phyloP scores from a whole-genome alignment of 2,113 vertebrate species.

The human region DNA sequence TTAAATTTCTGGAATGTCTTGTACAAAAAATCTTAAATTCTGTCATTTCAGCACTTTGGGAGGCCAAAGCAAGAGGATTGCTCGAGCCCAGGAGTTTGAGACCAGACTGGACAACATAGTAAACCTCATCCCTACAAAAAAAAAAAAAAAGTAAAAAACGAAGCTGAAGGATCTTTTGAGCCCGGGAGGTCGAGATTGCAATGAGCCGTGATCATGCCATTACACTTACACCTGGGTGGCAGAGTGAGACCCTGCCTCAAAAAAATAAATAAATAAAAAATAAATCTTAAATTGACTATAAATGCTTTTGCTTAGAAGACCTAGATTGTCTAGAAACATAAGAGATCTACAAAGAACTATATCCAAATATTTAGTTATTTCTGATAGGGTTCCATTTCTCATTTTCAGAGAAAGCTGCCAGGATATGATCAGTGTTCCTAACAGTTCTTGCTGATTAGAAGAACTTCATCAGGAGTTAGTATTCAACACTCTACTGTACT shows the following conservation, averaged over 20 bases:
- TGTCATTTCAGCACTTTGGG: too few species aligned
- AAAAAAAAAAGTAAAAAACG: too few species aligned
- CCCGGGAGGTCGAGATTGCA: too few species aligned
- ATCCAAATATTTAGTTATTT: not conserved
- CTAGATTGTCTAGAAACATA: not conserved
- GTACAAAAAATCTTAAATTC: not conserved
- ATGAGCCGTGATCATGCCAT: too few species aligned
- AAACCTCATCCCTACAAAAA: too few species aligned
- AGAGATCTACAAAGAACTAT: not conserved
- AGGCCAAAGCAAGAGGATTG: too few species aligned
- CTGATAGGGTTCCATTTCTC: not conserved
- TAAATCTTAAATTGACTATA: not conserved
- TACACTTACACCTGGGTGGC: too few species aligned
- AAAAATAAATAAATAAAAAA: too few species aligned
- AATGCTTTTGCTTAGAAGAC: not conserved
- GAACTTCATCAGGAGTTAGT: not conserved
- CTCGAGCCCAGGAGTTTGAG: too few species aligned
- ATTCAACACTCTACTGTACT: not conserved
- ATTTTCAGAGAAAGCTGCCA: not conserved
- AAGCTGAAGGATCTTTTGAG: too few species aligned
- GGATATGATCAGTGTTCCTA: not conserved
- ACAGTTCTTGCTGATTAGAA: not conserved
- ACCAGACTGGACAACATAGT: too few species aligned
- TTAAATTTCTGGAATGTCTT: not conserved
- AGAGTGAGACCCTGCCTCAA: too few species aligned